These are phyloP conservation scores for Epinotia bilunana DNA, from an alignment of 2,888 invertebrate species.

Conservation along the genomic window DNA sequence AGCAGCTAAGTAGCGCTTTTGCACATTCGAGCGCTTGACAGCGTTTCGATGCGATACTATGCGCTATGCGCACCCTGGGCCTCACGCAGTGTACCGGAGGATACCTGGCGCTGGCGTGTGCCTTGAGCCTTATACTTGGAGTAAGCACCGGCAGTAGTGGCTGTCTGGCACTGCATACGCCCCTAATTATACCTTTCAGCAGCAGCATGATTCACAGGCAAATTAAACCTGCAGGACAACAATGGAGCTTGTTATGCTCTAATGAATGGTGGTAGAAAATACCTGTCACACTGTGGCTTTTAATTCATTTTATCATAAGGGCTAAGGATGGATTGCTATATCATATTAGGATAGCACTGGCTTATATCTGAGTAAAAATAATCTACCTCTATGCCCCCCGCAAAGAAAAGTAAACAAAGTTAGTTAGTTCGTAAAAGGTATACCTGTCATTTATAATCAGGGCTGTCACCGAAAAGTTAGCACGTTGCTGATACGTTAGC, in stretches of 20 bases:
- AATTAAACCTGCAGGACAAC: conserved; percentile 17
- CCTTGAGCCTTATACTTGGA: not conserved
- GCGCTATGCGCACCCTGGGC: not conserved
- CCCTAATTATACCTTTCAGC: conserved; percentile 18
- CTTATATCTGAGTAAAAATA: too few relatives aligned
- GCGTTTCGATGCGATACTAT: not conserved
- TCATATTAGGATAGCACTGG: not conserved
- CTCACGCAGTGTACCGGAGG: not conserved
- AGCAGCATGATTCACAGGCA: not conserved
- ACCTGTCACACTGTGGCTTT: not conserved
- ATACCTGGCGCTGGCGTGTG: not conserved
- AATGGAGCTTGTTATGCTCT: conserved; percentile 12
- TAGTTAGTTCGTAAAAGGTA: too few relatives aligned
- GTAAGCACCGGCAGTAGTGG: not conserved
- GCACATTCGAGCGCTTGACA: not conserved
- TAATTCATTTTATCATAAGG: conserved; percentile 5
- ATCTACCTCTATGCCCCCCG: too few relatives aligned
- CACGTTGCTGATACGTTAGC: too few relatives aligned
- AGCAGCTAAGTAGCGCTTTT: not conserved
- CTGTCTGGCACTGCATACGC: not conserved
- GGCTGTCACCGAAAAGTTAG: too few relatives aligned
- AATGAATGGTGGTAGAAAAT: not conserved
- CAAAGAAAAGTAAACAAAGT: too few relatives aligned
- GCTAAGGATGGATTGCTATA: not conserved
- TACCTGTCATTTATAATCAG: too few relatives aligned